These are phyloP conservation scores for Gymnodraco acuticeps DNA, from an alignment of 2,797 vertebrate species.

Conservation along the genomic window DNA sequence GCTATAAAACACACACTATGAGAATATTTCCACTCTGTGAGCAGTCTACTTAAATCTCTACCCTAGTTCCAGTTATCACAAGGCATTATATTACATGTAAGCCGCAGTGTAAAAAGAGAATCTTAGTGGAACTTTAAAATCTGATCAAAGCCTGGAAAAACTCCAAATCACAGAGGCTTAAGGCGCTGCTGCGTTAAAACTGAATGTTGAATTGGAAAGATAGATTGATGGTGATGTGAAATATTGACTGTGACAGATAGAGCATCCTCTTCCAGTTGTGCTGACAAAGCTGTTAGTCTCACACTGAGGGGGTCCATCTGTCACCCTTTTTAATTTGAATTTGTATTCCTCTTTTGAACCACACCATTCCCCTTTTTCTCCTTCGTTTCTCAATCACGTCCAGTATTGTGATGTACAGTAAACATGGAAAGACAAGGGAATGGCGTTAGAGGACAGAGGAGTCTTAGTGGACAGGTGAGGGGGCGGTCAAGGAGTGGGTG, in stretches of 20 bases:
- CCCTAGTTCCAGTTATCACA: conserved; percentile 49
- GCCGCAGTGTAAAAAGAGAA: conserved; percentile 27
- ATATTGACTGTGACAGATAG: conserved; percentile 26
- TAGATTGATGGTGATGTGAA: conserved; percentile 26
- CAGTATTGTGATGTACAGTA: conserved; percentile 8
- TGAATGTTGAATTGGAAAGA: conserved; percentile 55
- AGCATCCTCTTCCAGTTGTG: conserved; percentile 33
- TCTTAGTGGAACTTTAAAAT: conserved; percentile 49
- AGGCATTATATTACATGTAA: conserved; percentile 52
- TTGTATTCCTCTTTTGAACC: conserved; percentile 14
- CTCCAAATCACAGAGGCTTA: conserved; percentile 40
- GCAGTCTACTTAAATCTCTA: conserved; percentile 52
- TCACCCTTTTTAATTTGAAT: conserved; percentile 20
- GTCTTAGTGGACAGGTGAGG: background rate
- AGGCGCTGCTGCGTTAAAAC: conserved; percentile 40
- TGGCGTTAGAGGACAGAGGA: background rate
- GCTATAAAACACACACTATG: conserved; percentile 21
- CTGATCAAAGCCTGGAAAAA: conserved; percentile 66
- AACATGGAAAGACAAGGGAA: conserved; percentile 10
- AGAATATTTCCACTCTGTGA: conserved; percentile 32
- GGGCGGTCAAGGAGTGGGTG: conserved; percentile 44
- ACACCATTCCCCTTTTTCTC: background rate
- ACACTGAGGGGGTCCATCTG: conserved; percentile 27
- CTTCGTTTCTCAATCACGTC: background rate
- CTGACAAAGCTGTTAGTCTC: conserved; percentile 40